Conservation (phyloP, 2,797 vertebrate genomes). For the Cynodonichthys magdalenae region DNA sequence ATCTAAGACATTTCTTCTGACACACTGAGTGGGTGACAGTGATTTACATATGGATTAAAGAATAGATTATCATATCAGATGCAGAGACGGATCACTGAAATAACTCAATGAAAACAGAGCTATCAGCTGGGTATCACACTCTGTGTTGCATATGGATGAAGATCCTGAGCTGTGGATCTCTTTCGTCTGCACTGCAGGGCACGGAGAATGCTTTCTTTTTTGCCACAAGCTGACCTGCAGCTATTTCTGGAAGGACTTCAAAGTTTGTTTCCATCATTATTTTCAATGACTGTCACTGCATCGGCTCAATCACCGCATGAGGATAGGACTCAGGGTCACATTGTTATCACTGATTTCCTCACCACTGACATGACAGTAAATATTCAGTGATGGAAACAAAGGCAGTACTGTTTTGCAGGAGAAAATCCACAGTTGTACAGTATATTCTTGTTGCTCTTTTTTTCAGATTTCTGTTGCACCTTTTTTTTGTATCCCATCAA, state of each 20-base stretch:
- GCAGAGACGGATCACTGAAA: slow-evolving; percentile 41
- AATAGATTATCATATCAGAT: slow-evolving; percentile 68
- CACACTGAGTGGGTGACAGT: slow-evolving; percentile 32
- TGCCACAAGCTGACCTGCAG: slow-evolving; percentile 22
- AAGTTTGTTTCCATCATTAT: slow-evolving; percentile 62
- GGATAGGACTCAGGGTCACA: slow-evolving; percentile 57
- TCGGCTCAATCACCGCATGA: slow-evolving; percentile 39
- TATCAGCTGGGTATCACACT: slow-evolving; percentile 43
- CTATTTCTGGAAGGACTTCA: slow-evolving; percentile 59
- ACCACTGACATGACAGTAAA: slow-evolving; percentile 44
- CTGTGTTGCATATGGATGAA: slow-evolving; percentile 49
- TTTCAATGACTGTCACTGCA: slow-evolving; percentile 49
- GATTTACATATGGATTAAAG: slow-evolving; percentile 71
- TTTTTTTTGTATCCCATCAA: slow-evolving; percentile 36
- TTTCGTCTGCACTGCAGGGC: slow-evolving; percentile 15
- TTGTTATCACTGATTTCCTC: slow-evolving; percentile 60
- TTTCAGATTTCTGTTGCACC: neutral
- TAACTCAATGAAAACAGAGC: slow-evolving; percentile 48
- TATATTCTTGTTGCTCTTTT: slow-evolving; percentile 12
- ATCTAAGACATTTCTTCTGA: slow-evolving; percentile 47
- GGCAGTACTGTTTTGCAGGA: slow-evolving; percentile 7
- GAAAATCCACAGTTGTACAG: slow-evolving; percentile 9
- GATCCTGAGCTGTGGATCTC: slow-evolving; percentile 15
- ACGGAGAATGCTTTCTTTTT: slow-evolving; percentile 7
- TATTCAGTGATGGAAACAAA: slow-evolving; percentile 11